phyloP scores from a whole-genome alignment of 2,797 vertebrate genomes.

The Dermochelys coriacea region DNA sequence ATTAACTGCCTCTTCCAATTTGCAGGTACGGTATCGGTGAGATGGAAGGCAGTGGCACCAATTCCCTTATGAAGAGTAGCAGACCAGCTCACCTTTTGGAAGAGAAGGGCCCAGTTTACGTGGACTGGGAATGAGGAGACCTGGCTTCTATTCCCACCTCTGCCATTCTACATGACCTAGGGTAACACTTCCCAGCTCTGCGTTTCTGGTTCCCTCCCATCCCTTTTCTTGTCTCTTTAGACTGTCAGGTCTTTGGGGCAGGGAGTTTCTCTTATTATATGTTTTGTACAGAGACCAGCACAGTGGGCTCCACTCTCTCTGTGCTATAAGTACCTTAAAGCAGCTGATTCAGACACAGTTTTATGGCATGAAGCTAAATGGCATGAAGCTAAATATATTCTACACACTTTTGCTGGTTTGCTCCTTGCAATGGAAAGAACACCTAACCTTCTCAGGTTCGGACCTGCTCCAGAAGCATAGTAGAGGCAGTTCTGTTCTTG shows the following conservation, averaged over 20 bases:
- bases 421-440: not conserved
- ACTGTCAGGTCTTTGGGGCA: not conserved
- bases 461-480: not conserved
- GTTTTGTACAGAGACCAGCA: not conserved
- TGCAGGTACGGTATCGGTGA: not conserved
- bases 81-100: not conserved
- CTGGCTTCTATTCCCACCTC: too few relatives aligned
- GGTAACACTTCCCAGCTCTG: not conserved
- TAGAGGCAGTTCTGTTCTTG: not conserved
- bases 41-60: not conserved
- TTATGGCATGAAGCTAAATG: not conserved
- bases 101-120: too few relatives aligned
- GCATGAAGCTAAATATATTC: not conserved
- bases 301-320: not conserved
- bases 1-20: not conserved
- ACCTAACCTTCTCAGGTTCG: not conserved
- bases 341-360: not conserved
- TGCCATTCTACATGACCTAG: not conserved
- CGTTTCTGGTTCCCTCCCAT: not conserved
- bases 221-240: not conserved
- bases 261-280: not conserved
- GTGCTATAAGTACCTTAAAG: not conserved
- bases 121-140: not conserved
- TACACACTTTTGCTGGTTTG: not conserved
- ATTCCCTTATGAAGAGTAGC: not conserved